A percentile compares a stretch with the other conserved stretches of the same genome.
Evolutionary conservation across 2,888 invertebrate genomes (phyloP).

Genomic region (Cetonia aurata): DNA sequence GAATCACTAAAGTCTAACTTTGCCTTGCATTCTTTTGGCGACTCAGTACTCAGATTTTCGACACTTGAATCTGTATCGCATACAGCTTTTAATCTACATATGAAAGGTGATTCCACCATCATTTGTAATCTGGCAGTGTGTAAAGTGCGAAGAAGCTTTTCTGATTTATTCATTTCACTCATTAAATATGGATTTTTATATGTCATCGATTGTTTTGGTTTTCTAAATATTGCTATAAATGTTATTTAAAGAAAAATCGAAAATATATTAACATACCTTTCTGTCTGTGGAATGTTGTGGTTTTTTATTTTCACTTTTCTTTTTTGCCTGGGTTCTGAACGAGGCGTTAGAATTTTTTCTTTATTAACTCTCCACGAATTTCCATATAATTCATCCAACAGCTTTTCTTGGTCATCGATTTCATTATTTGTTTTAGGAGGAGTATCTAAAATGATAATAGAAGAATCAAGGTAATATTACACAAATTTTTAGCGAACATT

Average conservation of each 20-base stretch:
- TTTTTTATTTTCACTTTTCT: constrained; percentile 35
- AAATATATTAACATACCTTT: constrained; percentile 48
- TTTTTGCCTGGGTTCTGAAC: constrained; percentile 53
- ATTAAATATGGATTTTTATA: constrained; percentile 55
- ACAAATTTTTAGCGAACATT: not conserved
- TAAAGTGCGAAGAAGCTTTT: constrained; percentile 52
- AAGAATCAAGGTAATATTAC: not conserved
- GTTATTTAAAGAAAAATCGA: not conserved
- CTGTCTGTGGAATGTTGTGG: constrained; percentile 49
- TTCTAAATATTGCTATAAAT: constrained; percentile 46
- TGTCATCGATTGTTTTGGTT: constrained; percentile 50
- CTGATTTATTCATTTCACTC: constrained; percentile 48
- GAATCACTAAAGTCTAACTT: constrained; percentile 51
- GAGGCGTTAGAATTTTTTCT: constrained; percentile 55
- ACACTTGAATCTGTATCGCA: constrained; percentile 57
- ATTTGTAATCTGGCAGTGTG: constrained; percentile 52
- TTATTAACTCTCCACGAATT: constrained; percentile 60
- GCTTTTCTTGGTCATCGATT: constrained; percentile 49
- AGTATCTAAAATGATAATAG: constrained; percentile 46
- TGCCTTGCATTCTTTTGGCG: constrained; percentile 24
- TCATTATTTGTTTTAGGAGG: constrained; percentile 26
- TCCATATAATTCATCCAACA: constrained; percentile 63
- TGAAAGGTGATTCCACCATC: constrained; percentile 55
- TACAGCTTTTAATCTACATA: constrained; percentile 52
- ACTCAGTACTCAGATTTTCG: constrained; percentile 35